Evolutionary conservation across 2,113 vertebrate species (phyloP).

Genomic region (Romanogobio albipinnatus): DNA sequence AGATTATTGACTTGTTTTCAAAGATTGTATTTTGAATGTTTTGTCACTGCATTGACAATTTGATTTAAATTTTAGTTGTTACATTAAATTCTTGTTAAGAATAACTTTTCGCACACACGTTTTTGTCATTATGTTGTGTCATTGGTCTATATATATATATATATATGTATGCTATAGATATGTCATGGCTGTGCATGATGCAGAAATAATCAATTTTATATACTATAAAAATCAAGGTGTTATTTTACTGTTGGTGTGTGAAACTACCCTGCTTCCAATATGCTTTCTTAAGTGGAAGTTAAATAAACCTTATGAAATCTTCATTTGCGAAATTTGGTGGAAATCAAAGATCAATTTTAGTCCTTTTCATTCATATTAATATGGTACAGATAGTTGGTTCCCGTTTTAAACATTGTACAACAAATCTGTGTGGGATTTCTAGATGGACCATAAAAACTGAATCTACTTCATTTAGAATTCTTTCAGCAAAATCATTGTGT

Average conservation of each 20-base stretch:
- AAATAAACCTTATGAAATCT: neutral
- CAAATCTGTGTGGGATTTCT: neutral
- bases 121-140: neutral
- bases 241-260: neutral
- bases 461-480: neutral
- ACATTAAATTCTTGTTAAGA: neutral
- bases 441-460: neutral
- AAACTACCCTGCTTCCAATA: neutral
- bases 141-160: neutral
- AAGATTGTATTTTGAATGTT: neutral
- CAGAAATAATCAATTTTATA: neutral
- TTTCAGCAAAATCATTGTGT: neutral
- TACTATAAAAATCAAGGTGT: neutral
- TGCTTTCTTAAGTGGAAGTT: constrained; percentile 1
- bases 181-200: neutral
- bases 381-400: neutral
- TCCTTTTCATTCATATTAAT: neutral
- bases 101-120: neutral
- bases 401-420: neutral
- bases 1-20: neutral
- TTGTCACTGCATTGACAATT: neutral
- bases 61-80: too few relatives aligned
- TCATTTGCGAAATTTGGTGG: neutral
- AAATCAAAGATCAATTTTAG: neutral
- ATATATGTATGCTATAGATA: neutral